These are phyloP conservation scores for Ceraclea dissimilis DNA, from an alignment of 2,888 invertebrate species.

Conservation along the genomic window DNA sequence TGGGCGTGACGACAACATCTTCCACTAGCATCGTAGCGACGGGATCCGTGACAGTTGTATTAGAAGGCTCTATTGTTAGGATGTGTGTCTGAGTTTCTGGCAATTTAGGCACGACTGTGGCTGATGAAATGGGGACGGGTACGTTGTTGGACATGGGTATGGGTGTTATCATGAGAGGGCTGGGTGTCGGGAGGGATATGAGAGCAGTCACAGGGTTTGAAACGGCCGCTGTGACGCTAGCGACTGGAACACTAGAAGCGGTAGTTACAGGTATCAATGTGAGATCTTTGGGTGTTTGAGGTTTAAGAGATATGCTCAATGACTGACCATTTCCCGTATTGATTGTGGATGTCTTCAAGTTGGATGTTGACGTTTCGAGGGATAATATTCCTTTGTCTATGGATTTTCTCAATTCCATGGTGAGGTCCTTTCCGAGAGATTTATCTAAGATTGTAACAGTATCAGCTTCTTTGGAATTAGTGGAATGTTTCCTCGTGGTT, in stretches of 20 bases:
- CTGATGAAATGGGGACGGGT: background rate
- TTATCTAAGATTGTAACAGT: slow-evolving; percentile 48
- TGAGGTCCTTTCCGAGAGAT: slow-evolving; percentile 45
- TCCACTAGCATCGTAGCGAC: background rate
- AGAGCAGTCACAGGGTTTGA: slow-evolving; percentile 14
- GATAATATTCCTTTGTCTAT: slow-evolving; percentile 35
- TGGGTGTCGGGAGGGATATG: slow-evolving; percentile 8
- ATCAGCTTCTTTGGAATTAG: slow-evolving; percentile 43
- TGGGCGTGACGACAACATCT: background rate
- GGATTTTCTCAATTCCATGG: slow-evolving; percentile 44
- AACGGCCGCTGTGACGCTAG: background rate
- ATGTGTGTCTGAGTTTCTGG: background rate
- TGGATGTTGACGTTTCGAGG: slow-evolving; percentile 9
- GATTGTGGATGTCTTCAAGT: slow-evolving; percentile 10
- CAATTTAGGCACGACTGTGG: slow-evolving; percentile 4
- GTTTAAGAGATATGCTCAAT: slow-evolving; percentile 19
- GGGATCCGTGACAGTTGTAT: background rate
- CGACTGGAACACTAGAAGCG: background rate
- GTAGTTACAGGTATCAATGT: slow-evolving; percentile 5
- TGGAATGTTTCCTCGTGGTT: slow-evolving; percentile 44
- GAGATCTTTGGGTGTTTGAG: slow-evolving; percentile 13
- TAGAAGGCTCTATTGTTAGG: background rate
- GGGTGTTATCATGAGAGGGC: slow-evolving; percentile 9
- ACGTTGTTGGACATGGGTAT: slow-evolving; percentile 5
- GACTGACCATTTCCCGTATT: slow-evolving; percentile 12